Evolutionary conservation across 2,797 vertebrate genomes (phyloP).

Genomic region (Prionace glauca): DNA sequence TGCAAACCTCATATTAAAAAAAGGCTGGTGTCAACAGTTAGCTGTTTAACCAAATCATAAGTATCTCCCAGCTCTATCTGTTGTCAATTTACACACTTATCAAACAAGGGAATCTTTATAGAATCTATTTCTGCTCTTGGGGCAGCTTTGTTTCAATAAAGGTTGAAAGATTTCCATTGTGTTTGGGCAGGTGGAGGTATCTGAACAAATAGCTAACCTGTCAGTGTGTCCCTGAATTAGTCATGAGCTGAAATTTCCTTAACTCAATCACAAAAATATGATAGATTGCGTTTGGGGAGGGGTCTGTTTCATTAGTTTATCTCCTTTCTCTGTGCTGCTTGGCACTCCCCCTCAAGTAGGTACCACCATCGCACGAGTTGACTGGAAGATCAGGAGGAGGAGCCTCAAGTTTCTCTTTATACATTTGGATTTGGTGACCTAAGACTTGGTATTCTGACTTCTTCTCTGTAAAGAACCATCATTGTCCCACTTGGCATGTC

Average conservation of each 20-base stretch:
- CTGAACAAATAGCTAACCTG: conserved; percentile 40
- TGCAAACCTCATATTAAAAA: conserved; percentile 39
- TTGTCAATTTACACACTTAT: conserved; percentile 41
- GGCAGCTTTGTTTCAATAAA: conserved; percentile 47
- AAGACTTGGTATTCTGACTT: background rate
- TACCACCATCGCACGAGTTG: background rate
- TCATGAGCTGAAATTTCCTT: conserved; percentile 24
- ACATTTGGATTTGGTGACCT: background rate
- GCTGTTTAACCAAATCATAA: conserved; percentile 42
- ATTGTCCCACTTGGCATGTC: background rate
- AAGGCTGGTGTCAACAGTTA: conserved; percentile 44
- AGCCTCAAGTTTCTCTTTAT: background rate
- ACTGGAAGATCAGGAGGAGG: background rate
- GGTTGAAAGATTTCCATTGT: conserved; percentile 42
- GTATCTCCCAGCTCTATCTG: conserved; percentile 36
- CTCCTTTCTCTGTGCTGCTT: background rate
- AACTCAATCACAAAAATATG: conserved; percentile 32
- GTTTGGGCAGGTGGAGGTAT: conserved; percentile 47
- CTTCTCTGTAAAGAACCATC: background rate
- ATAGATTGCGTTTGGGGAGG: background rate
- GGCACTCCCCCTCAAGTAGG: background rate
- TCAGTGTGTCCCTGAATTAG: conserved; percentile 27
- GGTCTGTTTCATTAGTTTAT: conserved; percentile 22
- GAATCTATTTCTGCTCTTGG: conserved; percentile 42
- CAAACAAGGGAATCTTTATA: conserved; percentile 41